Evolutionary conservation across 2,888 invertebrate genomes (phyloP).

Genomic region (Xanthia togata): DNA sequence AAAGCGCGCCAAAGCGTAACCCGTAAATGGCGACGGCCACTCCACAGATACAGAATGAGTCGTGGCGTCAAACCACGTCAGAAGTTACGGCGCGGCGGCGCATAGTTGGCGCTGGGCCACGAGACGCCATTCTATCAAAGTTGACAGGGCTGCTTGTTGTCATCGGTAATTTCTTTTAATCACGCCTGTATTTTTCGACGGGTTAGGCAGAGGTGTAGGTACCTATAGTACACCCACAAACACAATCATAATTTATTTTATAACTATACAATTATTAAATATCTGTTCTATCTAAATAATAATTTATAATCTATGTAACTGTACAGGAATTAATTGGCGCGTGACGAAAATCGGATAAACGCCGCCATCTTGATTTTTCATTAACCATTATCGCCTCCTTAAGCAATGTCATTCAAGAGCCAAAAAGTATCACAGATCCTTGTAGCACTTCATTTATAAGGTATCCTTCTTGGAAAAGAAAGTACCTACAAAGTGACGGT

Average conservation of each 20-base stretch:
- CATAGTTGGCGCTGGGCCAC: conserved; percentile 87
- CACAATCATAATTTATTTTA: too few relatives aligned
- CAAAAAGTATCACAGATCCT: too few relatives aligned
- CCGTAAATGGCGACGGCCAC: conserved; percentile 81
- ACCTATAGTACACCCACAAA: not conserved
- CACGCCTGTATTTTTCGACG: not conserved
- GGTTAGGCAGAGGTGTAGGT: not conserved
- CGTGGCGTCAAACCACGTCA: conserved; percentile 83
- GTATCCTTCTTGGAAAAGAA: not conserved
- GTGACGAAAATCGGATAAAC: not conserved
- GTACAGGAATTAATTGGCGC: too few relatives aligned
- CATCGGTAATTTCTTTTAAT: conserved; percentile 44
- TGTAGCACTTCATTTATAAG: not conserved
- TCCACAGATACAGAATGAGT: conserved; percentile 73
- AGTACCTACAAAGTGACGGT: not conserved
- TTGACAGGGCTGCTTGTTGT: conserved; percentile 59
- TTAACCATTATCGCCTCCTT: not conserved
- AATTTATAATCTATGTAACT: too few relatives aligned
- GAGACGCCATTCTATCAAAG: conserved; percentile 76
- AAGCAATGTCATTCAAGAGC: not conserved
- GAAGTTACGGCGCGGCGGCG: conserved; percentile 85
- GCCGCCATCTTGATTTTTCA: not conserved
- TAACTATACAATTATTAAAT: too few relatives aligned
- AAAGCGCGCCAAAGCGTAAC: conserved; percentile 77
- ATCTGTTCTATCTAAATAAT: too few relatives aligned